phyloP scores from a whole-genome alignment of 2,797 vertebrate genomes.

The Coregonus sp. region DNA sequence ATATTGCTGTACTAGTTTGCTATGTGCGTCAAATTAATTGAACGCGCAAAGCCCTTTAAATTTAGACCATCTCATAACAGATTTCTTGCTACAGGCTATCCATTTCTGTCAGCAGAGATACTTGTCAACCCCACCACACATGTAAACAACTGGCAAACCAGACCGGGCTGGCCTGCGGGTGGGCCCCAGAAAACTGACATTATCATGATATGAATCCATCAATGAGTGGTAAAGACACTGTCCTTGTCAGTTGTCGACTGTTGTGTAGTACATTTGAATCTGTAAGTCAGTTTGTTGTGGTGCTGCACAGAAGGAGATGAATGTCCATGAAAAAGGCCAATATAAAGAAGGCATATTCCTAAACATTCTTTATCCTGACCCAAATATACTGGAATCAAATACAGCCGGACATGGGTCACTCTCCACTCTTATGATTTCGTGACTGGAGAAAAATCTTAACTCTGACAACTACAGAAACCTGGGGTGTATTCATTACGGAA shows the following conservation, averaged over 20 bases:
- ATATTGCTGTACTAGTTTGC: conserved; percentile 3
- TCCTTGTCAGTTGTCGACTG: background rate
- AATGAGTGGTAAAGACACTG: background rate
- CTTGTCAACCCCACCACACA: conserved; percentile 4
- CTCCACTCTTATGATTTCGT: too few species aligned
- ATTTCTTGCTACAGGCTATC: conserved; percentile 15
- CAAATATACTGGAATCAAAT: background rate
- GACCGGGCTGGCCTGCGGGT: too few species aligned
- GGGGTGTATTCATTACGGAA: background rate
- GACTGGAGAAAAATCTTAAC: background rate
- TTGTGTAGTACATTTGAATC: background rate
- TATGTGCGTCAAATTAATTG: background rate
- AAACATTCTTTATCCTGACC: background rate
- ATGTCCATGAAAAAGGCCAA: background rate
- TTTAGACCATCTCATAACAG: conserved; percentile 22
- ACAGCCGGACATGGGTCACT: background rate
- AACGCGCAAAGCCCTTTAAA: conserved; percentile 19
- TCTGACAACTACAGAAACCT: conserved; percentile 17
- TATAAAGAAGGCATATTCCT: background rate
- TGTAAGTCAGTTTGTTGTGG: background rate
- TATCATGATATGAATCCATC: background rate
- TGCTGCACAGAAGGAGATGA: background rate
- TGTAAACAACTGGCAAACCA: background rate
- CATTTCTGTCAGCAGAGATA: conserved; percentile 22
- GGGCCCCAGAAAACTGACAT: background rate